Evolutionary conservation across 1,140 invertebrate genomes (phyloP).

Genomic region (Monomorium pharaonis): DNA sequence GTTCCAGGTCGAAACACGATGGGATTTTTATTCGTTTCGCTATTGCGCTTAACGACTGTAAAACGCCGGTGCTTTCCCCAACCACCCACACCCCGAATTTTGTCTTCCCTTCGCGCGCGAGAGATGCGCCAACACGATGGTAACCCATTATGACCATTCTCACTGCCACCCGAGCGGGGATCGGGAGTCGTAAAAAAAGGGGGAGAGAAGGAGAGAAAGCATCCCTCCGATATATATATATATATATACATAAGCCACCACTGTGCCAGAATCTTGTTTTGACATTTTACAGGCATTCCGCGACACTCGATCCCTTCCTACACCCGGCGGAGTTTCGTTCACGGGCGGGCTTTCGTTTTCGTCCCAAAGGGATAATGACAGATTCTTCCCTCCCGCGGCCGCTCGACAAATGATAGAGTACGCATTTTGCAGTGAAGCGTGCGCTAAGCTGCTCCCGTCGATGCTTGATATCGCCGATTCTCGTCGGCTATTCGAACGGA

Average conservation of each 20-base stretch:
- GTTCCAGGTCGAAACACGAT: slow-evolving; percentile 78
- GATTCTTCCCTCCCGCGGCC: slow-evolving; percentile 73
- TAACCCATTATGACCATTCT: slow-evolving; percentile 64
- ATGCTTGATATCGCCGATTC: not conserved
- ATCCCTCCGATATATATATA: not conserved
- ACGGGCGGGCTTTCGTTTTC: slow-evolving; percentile 1
- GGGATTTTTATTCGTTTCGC: slow-evolving; percentile 82
- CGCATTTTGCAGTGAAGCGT: not conserved
- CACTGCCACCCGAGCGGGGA: slow-evolving; percentile 32
- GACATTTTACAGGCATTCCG: slow-evolving; percentile 65
- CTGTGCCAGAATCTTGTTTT: slow-evolving; percentile 67
- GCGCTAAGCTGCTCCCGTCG: not conserved
- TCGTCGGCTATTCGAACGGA: not conserved
- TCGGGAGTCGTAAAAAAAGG: slow-evolving; percentile 67
- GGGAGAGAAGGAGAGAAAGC: slow-evolving; percentile 25
- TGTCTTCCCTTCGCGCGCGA: slow-evolving; percentile 54
- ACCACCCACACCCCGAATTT: not conserved
- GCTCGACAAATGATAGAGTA: slow-evolving; percentile 28
- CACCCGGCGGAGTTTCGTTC: slow-evolving; percentile 29
- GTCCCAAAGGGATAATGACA: slow-evolving; percentile 81
- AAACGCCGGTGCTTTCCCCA: slow-evolving; percentile 74
- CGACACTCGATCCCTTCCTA: slow-evolving; percentile 49
- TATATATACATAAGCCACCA: not conserved
- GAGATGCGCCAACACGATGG: slow-evolving; percentile 55
- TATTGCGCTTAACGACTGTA: slow-evolving; percentile 84